Conservation (phyloP, 2,113 vertebrate genomes). For the rat (Rattus norvegicus) region DNA sequence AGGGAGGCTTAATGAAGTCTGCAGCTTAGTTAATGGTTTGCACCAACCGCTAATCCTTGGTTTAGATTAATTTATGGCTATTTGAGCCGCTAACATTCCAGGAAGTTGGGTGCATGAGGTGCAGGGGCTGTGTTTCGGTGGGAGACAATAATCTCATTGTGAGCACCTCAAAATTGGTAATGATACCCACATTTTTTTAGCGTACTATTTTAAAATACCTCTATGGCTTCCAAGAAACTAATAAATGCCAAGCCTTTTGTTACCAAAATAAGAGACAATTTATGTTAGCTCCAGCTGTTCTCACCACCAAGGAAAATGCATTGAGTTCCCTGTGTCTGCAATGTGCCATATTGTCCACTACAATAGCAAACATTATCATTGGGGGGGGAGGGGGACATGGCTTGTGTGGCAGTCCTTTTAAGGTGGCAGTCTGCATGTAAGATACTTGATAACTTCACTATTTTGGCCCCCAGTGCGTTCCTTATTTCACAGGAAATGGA, state of each 20-base stretch:
- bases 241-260: conserved; percentile 31
- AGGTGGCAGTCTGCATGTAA: conserved; percentile 60
- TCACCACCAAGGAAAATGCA: conserved; percentile 61
- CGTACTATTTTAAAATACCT: neutral
- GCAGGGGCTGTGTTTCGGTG: neutral
- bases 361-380: conserved; percentile 54
- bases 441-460: conserved; percentile 63
- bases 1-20: neutral
- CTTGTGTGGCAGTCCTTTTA: conserved; percentile 38
- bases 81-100: neutral
- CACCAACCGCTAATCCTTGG: neutral
- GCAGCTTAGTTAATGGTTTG: neutral
- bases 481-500: conserved; percentile 53
- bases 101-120: neutral
- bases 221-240: conserved; percentile 19
- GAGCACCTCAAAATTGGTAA: neutral
- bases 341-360: conserved; percentile 25
- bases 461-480: neutral
- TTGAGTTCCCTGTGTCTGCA: conserved; percentile 12
- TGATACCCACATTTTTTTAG: neutral
- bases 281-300: conserved; percentile 60
- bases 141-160: neutral
- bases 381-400: neutral
- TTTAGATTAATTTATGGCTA: neutral
- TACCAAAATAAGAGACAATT: conserved; percentile 59